Conservation (phyloP, 2,888 invertebrate genomes). For the Schizaphis graminum region DNA sequence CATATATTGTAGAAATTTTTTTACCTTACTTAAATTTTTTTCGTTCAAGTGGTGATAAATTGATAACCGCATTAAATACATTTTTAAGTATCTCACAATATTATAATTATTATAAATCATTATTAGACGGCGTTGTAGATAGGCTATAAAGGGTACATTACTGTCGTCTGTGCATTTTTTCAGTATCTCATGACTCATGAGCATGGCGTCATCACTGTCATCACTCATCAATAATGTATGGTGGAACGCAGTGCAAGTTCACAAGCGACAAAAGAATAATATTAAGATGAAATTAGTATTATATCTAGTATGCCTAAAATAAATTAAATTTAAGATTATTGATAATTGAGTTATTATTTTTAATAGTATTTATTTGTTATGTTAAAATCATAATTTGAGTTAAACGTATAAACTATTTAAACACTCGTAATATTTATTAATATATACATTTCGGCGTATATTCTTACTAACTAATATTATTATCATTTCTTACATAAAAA, state of each 20-base stretch:
- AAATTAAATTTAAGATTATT: no score
- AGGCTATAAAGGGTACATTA: not conserved
- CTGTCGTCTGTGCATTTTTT: not conserved
- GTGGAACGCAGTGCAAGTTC: not conserved
- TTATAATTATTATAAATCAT: not conserved
- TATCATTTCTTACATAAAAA: not conserved
- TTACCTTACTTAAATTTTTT: not conserved
- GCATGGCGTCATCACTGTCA: not conserved
- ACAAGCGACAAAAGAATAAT: not conserved
- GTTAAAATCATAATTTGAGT: no score
- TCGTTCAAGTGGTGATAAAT: not conserved
- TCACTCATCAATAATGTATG: not conserved
- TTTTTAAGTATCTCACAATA: no score
- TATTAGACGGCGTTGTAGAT: not conserved
- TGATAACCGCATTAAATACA: not conserved
- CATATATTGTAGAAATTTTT: no score
- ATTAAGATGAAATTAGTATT: not conserved
- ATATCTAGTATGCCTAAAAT: no score
- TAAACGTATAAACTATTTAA: no score
- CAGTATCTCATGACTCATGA: not conserved
- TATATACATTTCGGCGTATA: not conserved
- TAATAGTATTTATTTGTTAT: no score
- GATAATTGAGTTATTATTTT: no score
- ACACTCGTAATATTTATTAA: no score
- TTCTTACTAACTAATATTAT: not conserved